phyloP scores from a whole-genome alignment of 2,888 invertebrate genomes.

The Philereme transversata region DNA sequence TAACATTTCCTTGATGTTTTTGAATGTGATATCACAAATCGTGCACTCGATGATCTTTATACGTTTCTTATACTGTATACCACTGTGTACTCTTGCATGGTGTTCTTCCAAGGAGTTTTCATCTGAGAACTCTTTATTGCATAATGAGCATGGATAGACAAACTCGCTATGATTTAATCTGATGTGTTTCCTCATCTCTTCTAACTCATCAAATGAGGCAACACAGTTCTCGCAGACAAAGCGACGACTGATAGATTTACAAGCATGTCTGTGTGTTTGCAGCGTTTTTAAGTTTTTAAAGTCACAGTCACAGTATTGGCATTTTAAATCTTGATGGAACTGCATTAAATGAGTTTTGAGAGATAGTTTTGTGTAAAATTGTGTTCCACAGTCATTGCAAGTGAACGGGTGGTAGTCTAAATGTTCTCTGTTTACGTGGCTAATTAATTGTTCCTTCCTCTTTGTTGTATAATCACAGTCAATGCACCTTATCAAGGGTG shows the following conservation, averaged over 20 bases:
- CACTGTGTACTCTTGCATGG: slow-evolving; percentile 52
- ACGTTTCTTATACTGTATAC: slow-evolving; percentile 55
- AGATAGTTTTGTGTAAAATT: slow-evolving; percentile 59
- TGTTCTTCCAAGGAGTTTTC: slow-evolving; percentile 51
- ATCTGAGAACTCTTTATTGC: slow-evolving; percentile 52
- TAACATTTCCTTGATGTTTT: slow-evolving; percentile 49
- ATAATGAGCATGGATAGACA: slow-evolving; percentile 50
- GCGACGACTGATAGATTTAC: slow-evolving; percentile 44
- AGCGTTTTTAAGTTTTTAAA: slow-evolving; percentile 46
- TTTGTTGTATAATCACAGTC: slow-evolving; percentile 60
- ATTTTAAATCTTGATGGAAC: slow-evolving; percentile 53
- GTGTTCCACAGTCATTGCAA: slow-evolving; percentile 56
- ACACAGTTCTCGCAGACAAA: slow-evolving; percentile 49
- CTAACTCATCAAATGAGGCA: slow-evolving; percentile 51
- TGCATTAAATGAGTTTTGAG: slow-evolving; percentile 54
- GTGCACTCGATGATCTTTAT: slow-evolving; percentile 57
- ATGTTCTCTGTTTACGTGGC: slow-evolving; percentile 61
- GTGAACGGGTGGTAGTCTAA: slow-evolving; percentile 60
- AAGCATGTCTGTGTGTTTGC: slow-evolving; percentile 46
- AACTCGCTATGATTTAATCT: slow-evolving; percentile 49
- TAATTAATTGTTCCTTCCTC: slow-evolving; percentile 55
- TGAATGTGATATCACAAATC: slow-evolving; percentile 53
- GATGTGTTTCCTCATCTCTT: slow-evolving; percentile 48
- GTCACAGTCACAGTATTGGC: slow-evolving; percentile 55
- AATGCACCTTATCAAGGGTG: slow-evolving; percentile 49